Base-by-base conservation (phyloP, 2,797 vertebrate genomes). In the Oreortyx pictus region DNA sequence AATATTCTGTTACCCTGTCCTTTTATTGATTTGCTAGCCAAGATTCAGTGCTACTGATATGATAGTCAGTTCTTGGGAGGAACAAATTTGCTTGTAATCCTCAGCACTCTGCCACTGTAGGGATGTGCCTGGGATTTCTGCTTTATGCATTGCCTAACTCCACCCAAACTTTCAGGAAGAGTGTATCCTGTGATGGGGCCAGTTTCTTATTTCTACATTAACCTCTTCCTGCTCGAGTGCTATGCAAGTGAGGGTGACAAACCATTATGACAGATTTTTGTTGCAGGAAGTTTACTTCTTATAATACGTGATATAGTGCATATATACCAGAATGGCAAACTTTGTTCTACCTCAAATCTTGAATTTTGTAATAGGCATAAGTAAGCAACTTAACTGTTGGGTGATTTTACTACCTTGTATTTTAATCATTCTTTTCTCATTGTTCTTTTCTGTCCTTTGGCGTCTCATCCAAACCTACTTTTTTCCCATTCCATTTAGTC, bases 141-240 rank as follows among this genome's bases (percentile, higher is more conserved):
- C 78, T 89, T 61, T 60, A 20, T 66, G 76, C 24, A 18, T 54
- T 80, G 82, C 39, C 47, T 91, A 74, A 74, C 95, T 84, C 95
- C 94, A 96, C 91, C 88, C 94, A 84, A 84, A 82, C 47, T 90
- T 82, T 95, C 94, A 95, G 95, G 95, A 96, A 94, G 49, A 61
- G 77, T 86, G 94, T n/a, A 74, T 94, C 83, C 95, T 93, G 88
- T 90, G 61, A 91, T 10, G 8, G 22, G 81, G 71, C 74, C 88
- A 90, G 13, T 23, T 54, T 54, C 27, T 54, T 54, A 27, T 54
- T 31, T 73, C 71, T 47, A 64, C 39, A 37, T 52, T 78, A 68
- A 24, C 39, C 27, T 75, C 39, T 86, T 82, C 61, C 27, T 76
- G 11, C 37, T 67, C 50, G 29, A 37, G 12, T 31, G 62, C 31